Base-by-base conservation (phyloP, 1,140 invertebrate genomes). In the Watersipora subatra region DNA sequence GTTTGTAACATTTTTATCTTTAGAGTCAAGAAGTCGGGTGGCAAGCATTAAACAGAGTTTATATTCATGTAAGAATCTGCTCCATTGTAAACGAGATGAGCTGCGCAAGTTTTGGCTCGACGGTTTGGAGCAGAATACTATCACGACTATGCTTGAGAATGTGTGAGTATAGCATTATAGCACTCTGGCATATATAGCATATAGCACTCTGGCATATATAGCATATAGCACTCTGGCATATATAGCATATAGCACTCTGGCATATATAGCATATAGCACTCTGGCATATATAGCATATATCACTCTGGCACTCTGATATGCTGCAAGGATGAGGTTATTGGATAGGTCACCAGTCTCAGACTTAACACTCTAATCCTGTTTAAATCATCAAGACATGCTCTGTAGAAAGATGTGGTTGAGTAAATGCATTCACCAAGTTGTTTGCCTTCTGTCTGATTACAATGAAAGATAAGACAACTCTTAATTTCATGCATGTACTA, bases 41-140 rank as follows among this genome's bases (percentile, higher is more conserved):
- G 84, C 86, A 67, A 86, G 86, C 2, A 91, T 95, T 0, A 92
- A 91, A 75, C 91, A 92, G 67, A 90, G 93, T 73, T 82, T 98
- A 7, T 85, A 87, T 61, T 90, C 90, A 2, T 97, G 93, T 77
- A 93, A 95, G 76, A 88, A 87, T 24, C 80, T 97, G 28, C 78
- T 99, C 56, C 87, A 92, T 67, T 93, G 93, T 79, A 86, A 91
- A 67, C 84, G 93, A 59, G 93, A 96, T 73, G 94, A 98, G 78
- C 81, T 99, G 56, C 87, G 92, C 70, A 89, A 93, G 72, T 82
- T 96, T 62, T 96, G 92, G 90, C 82, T 89, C 0, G 92, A 96
- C 80, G 90, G 91, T 2, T 85, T 95, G 20, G 90, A 96, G 75
- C 92, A 96, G 72, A 92, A 93, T 74, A 88, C 93, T 76, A 88